Evolutionary conservation across 2,888 invertebrate genomes (phyloP), one percentile per base, ranked within the genome.

Genomic region (Napeogenes inachia): DNA sequence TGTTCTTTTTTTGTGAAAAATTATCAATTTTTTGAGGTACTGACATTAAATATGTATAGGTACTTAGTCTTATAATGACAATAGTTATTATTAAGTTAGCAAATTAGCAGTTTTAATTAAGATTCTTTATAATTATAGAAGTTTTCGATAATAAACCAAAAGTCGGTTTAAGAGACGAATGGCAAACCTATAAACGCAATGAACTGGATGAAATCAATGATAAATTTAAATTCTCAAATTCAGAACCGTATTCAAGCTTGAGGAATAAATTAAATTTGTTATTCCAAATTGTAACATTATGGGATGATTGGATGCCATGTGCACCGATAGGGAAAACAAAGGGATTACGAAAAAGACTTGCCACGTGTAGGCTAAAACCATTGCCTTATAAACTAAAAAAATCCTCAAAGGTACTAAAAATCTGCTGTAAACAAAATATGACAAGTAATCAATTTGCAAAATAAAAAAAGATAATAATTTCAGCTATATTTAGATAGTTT

Each of bases 251-350:
- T n/a, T 79, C 89, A 67, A 68, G 50, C 4, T 30, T 50, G 6
- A 21, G 50, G 30, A 50, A 50, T 30, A 50, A 70, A 46, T 72
- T 81, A 58, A 84, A 85, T 60, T 69, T 91, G 47, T 76, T 73
- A 58, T 77, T 92, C 60, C 89, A 91, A 74, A 66, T 92, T 45
- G 71, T 84, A 32, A 91, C 91, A 3, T 83, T 89, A 70, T 92
- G 92, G 92, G 85, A 83, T 60, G 72, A 81, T 3, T 92, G 92
- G 92, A 77, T 91, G 4, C 73, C 80, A n/a, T 93, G 93, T 71
- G 85, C 91, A 69, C 77, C 84, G 30, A 91, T 91, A 68, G 79
- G 82, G 10, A 71, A 80, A 56, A 77, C 82, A 8, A 77, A 77
- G 66, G 79, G 79, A 33, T 73, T 80, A 54, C 91, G 92, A 46